These are phyloP conservation scores for Rhinophrynus dorsalis DNA, from an alignment of 2,797 vertebrate species.

Conservation along the genomic window DNA sequence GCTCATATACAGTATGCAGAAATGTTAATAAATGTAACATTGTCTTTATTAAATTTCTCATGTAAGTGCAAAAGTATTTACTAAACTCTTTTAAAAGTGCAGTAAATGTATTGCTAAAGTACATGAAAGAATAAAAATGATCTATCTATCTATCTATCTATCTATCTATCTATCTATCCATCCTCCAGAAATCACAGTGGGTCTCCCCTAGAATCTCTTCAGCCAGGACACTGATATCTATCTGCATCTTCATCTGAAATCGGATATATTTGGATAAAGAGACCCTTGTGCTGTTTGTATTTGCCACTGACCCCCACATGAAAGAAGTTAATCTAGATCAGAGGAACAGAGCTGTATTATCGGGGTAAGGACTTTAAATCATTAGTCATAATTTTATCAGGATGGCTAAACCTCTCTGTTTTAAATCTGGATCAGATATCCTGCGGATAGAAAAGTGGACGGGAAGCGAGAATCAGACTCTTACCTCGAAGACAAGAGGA, in stretches of 20 bases:
- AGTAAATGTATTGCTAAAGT: too few relatives aligned
- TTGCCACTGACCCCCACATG: constrained; percentile 34
- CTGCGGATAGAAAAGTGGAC: constrained; percentile 28
- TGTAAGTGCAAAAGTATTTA: too few relatives aligned
- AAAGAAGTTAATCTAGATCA: constrained; percentile 49
- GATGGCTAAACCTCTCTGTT: constrained; percentile 52
- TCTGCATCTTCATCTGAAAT: background rate
- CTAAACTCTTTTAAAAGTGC: too few relatives aligned
- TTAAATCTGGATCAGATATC: constrained; percentile 56
- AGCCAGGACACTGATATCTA: background rate
- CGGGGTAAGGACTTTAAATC: constrained; percentile 56
- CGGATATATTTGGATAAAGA: constrained; percentile 25
- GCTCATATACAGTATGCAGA: too few relatives aligned
- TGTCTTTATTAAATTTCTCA: too few relatives aligned
- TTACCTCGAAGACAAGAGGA: constrained; percentile 26
- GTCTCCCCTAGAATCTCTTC: background rate
- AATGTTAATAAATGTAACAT: too few relatives aligned
- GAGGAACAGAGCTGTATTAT: constrained; percentile 51
- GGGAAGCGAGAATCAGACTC: constrained; percentile 32
- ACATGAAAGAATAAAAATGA: too few relatives aligned
- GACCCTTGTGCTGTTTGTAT: constrained; percentile 36
- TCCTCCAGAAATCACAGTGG: background rate
- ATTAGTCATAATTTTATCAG: constrained; percentile 60
- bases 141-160: constrained; percentile 1
- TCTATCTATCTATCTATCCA: background rate